These are phyloP conservation scores for Clamator glandarius DNA, from an alignment of 2,797 vertebrate genomes.

Conservation along the genomic window DNA sequence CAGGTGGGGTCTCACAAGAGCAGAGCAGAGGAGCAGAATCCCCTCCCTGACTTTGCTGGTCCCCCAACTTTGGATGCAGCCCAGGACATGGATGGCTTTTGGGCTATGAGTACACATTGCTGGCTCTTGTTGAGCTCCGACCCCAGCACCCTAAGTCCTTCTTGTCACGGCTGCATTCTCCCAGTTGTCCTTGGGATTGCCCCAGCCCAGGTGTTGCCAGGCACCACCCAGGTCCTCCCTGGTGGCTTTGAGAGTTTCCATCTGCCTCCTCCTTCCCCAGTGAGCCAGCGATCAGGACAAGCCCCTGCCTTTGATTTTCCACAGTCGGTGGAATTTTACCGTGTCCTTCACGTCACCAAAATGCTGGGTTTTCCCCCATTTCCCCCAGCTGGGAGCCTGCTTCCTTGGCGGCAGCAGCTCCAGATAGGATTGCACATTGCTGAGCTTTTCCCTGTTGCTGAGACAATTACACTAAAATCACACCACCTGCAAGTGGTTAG, in stretches of 20 bases:
- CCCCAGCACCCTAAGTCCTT: too few relatives aligned
- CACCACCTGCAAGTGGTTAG: slow-evolving; percentile 65
- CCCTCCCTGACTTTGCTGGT: too few relatives aligned
- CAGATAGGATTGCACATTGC: not conserved
- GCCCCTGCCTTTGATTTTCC: not conserved
- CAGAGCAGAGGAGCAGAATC: too few relatives aligned
- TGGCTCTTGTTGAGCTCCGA: too few relatives aligned
- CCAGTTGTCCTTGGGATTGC: too few relatives aligned
- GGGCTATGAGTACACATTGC: too few relatives aligned
- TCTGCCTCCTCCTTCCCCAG: not conserved
- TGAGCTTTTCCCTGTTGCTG: not conserved
- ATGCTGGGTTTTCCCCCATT: fast-evolving
- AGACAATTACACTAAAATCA: not conserved
- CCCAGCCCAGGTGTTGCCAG: too few relatives aligned
- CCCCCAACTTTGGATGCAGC: too few relatives aligned
- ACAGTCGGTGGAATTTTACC: not conserved
- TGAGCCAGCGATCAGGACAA: fast-evolving
- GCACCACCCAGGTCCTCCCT: not conserved
- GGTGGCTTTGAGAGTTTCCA: fast-evolving
- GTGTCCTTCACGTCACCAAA: fast-evolving
- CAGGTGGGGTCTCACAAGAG: too few relatives aligned
- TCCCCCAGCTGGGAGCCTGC: not conserved
- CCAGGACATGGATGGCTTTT: too few relatives aligned
- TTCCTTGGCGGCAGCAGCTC: not conserved
- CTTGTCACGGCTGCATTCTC: too few relatives aligned